Percentiles rank a stretch among this genome's conserved stretches.
Conservation (phyloP, 2,888 invertebrate species). For the Oscheius sp. region DNA sequence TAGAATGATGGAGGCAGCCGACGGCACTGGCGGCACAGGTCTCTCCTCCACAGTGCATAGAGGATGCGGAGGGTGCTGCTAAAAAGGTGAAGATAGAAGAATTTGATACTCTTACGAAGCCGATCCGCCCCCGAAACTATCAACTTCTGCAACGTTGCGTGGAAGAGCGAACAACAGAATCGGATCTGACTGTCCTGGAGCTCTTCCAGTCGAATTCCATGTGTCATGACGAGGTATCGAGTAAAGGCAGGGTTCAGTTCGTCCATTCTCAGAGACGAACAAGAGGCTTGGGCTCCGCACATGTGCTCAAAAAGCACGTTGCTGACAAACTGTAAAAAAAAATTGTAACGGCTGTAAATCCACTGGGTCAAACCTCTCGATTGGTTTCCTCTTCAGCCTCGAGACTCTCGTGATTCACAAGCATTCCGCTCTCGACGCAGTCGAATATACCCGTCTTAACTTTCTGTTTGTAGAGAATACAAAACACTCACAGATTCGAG, state of each 20-base stretch:
- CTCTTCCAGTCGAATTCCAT: constrained; percentile 49
- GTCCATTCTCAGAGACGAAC: constrained; percentile 43
- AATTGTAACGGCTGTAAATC: background rate
- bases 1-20: constrained; percentile 53
- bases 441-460: constrained; percentile 52
- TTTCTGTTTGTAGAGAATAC: background rate
- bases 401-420: constrained; percentile 39
- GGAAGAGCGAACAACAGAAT: constrained; percentile 57
- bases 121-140: constrained; percentile 47
- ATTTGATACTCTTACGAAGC: constrained; percentile 40
- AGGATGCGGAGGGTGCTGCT: constrained; percentile 44
- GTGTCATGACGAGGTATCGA: constrained; percentile 50
- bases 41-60: constrained; percentile 49
- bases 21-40: constrained; percentile 51
- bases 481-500: constrained; percentile 21
- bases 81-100: constrained; percentile 19
- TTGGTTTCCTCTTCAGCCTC: constrained; percentile 8
- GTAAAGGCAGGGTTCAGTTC: constrained; percentile 50
- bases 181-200: constrained; percentile 40
- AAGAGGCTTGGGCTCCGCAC: constrained; percentile 53
- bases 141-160: constrained; percentile 53
- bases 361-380: background rate
- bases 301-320: constrained; percentile 41
- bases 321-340: constrained; percentile 2
- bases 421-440: constrained; percentile 56